Conservation (phyloP, 1,140 invertebrate species). For the Olivierus martensii region DNA sequence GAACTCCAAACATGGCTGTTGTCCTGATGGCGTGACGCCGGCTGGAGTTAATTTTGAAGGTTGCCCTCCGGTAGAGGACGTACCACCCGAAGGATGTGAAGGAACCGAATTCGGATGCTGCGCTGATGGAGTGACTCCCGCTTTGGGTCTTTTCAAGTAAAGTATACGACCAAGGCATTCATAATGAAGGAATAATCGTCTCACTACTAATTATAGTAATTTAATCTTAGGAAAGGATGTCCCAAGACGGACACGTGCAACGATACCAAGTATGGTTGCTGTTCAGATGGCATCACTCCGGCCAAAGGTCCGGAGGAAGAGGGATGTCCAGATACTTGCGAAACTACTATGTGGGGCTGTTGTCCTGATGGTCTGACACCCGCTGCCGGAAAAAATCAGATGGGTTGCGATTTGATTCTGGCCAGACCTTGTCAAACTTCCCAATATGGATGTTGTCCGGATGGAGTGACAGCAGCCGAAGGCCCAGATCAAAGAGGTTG, state of each 20-base stretch:
- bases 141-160: conserved; percentile 71
- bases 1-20: conserved; percentile 66
- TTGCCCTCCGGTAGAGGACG: neutral
- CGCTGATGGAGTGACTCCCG: conserved; percentile 62
- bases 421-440: conserved; percentile 22
- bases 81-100: conserved; percentile 13
- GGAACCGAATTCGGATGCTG: conserved; percentile 63
- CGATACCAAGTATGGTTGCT: conserved; percentile 45
- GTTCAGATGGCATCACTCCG: conserved; percentile 29
- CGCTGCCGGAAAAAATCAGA: conserved; percentile 26
- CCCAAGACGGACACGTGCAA: conserved; percentile 39
- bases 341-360: conserved; percentile 38
- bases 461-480: conserved; percentile 67
- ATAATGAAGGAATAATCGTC: conserved; percentile 28
- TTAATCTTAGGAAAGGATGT: conserved; percentile 15
- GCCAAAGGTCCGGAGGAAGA: conserved; percentile 30
- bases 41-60: conserved; percentile 42
- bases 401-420: conserved; percentile 27
- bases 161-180: conserved; percentile 60
- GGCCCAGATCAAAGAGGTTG: conserved; percentile 71
- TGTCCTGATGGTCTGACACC: conserved; percentile 43
- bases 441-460: conserved; percentile 61
- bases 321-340: conserved; percentile 31
- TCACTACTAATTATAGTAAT: conserved; percentile 1
- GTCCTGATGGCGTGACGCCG: conserved; percentile 64